Conservation (phyloP, 1,140 invertebrate genomes). For the Bombus balteatus region DNA sequence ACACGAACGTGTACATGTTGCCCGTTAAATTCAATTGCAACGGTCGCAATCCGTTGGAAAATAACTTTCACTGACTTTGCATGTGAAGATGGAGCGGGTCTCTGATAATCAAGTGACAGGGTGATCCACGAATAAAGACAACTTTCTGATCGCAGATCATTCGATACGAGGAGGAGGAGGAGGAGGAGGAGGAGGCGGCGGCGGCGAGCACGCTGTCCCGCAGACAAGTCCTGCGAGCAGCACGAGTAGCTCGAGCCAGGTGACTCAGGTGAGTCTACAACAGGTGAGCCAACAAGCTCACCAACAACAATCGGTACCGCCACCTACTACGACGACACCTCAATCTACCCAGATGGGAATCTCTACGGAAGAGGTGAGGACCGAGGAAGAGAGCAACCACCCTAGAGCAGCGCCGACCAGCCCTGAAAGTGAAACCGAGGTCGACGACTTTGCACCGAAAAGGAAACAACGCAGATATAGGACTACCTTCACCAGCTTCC, state of each 20-base stretch:
- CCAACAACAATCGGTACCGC: constrained; percentile 57
- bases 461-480: constrained; percentile 95
- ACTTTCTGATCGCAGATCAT: constrained; percentile 64
- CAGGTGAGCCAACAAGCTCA: constrained; percentile 57
- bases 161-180: constrained; percentile 64
- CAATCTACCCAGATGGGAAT: constrained; percentile 77
- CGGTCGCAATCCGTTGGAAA: not conserved
- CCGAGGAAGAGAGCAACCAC: constrained; percentile 77
- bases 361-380: constrained; percentile 76
- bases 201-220: constrained; percentile 76
- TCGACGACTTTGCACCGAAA: constrained; percentile 93
- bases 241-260: constrained; percentile 75
- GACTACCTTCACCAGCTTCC: constrained; percentile 97
- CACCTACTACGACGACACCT: constrained; percentile 51
- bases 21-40: not conserved
- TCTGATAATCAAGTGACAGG: not conserved
- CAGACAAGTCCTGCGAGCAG: constrained; percentile 80
- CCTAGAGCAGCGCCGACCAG: constrained; percentile 81
- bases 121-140: not conserved
- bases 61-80: not conserved
- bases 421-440: constrained; percentile 89
- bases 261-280: constrained; percentile 69
- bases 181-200: constrained; percentile 65
- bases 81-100: too few species aligned
- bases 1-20: not conserved